Conservation (phyloP, 2,888 invertebrate genomes). For the Archips xylosteana region DNA sequence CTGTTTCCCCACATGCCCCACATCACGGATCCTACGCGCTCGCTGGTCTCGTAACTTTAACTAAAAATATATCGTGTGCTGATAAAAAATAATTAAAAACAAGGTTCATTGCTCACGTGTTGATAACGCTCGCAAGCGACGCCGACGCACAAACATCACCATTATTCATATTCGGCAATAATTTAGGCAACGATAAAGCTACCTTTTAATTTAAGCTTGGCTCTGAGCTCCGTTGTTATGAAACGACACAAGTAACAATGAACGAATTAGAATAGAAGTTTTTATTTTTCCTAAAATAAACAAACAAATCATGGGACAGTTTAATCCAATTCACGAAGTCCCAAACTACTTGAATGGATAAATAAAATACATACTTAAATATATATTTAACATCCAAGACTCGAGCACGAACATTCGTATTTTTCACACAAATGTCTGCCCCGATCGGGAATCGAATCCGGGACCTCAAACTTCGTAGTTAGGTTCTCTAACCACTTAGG, state of each 20-base stretch:
- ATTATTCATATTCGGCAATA: conserved; percentile 32
- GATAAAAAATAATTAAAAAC: conserved; percentile 41
- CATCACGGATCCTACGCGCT: conserved; percentile 25
- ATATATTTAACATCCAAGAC: too few species aligned
- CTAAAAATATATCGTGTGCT: conserved; percentile 37
- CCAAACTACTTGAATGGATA: too few species aligned
- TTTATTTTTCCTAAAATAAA: neutral
- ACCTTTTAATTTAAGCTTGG: conserved; percentile 7
- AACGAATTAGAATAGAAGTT: neutral
- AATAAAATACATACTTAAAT: too few species aligned
- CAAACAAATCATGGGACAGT: too few species aligned
- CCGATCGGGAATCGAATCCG: too few species aligned
- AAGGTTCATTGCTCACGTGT: conserved; percentile 38
- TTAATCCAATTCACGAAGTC: too few species aligned
- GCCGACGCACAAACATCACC: conserved; percentile 16
- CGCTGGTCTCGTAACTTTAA: conserved; percentile 20
- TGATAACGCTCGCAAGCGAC: conserved; percentile 23
- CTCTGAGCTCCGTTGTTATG: neutral
- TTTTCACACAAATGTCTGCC: too few species aligned
- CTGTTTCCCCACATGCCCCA: conserved; percentile 47
- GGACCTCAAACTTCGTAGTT: too few species aligned
- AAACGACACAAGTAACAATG: neutral
- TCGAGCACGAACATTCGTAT: too few species aligned
- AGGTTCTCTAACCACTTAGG: too few species aligned
- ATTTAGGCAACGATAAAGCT: conserved; percentile 20